Evolutionary conservation across 1,140 invertebrate genomes (phyloP).

Genomic region (Adelges cooleyi): DNA sequence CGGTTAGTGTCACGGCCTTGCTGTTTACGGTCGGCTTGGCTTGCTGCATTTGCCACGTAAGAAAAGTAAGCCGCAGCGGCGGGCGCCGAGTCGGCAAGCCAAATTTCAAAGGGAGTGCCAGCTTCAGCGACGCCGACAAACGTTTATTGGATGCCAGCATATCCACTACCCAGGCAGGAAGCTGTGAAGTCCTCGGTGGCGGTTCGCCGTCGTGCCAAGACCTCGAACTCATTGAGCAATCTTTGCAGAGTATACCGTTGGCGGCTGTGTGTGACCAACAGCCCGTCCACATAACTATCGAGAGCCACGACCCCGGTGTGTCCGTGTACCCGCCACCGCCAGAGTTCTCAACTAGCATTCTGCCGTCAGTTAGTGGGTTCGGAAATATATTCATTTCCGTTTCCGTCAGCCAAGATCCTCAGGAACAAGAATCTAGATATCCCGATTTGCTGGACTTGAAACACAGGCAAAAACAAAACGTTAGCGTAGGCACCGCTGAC

Average conservation of each 20-base stretch:
- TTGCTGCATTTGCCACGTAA: background rate
- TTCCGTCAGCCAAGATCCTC: slow-evolving; percentile 54
- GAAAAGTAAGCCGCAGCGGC: slow-evolving; percentile 30
- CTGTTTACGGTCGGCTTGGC: slow-evolving; percentile 38
- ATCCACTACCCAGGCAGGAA: slow-evolving; percentile 48
- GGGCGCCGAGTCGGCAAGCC: slow-evolving; percentile 45
- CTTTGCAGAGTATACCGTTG: slow-evolving; percentile 34
- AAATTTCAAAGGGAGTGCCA: slow-evolving; percentile 57
- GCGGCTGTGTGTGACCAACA: slow-evolving; percentile 45
- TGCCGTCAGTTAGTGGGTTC: slow-evolving; percentile 45
- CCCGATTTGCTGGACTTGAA: slow-evolving; percentile 65
- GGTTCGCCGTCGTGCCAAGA: slow-evolving; percentile 39
- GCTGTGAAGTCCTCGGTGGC: slow-evolving; percentile 35
- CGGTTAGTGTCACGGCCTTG: slow-evolving; percentile 39
- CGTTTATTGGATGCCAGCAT: slow-evolving; percentile 65
- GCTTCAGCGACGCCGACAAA: slow-evolving; percentile 74
- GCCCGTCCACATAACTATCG: slow-evolving; percentile 64
- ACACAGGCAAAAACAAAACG: slow-evolving; percentile 43
- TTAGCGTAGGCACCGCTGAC: slow-evolving; percentile 36
- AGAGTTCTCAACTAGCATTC: slow-evolving; percentile 51
- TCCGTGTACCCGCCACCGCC: slow-evolving; percentile 50
- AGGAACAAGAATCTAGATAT: slow-evolving; percentile 40
- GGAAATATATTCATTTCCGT: slow-evolving; percentile 66
- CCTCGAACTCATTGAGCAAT: slow-evolving; percentile 39
- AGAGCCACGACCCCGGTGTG: slow-evolving; percentile 45